Conservation (phyloP, 2,113 vertebrate species). For the Siniperca knerii region DNA sequence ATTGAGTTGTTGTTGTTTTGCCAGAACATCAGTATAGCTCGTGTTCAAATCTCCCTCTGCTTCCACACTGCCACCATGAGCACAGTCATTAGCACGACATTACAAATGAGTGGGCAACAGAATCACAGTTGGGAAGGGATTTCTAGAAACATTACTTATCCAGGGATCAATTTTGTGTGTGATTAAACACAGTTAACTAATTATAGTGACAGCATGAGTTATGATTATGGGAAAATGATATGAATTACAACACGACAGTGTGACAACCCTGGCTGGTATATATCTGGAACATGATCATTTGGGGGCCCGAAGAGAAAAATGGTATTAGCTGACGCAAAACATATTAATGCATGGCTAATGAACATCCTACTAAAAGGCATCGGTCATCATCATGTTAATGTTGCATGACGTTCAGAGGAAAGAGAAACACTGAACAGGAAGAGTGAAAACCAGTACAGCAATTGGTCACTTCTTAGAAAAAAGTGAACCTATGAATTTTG, state of each 20-base stretch:
- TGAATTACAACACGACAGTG: conserved; percentile 63
- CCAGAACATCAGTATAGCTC: conserved; percentile 17
- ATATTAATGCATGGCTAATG: conserved; percentile 71
- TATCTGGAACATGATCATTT: conserved; percentile 68
- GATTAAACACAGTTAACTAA: conserved; percentile 79
- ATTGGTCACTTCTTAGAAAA: conserved; percentile 9
- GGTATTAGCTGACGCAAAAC: conserved; percentile 66
- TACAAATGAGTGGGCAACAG: conserved; percentile 48
- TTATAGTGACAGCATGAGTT: conserved; percentile 74
- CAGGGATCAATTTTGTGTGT: conserved; percentile 72
- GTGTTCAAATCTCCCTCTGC: conserved; percentile 16
- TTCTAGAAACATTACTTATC: conserved; percentile 68
- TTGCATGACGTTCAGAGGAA: conserved; percentile 39
- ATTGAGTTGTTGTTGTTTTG: conserved; percentile 31
- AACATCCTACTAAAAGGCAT: conserved; percentile 54
- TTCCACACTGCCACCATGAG: conserved; percentile 13
- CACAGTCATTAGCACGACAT: conserved; percentile 40
- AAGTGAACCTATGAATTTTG: neutral
- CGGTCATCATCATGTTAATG: conserved; percentile 62
- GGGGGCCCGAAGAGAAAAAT: conserved; percentile 48
- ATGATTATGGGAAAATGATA: conserved; percentile 72
- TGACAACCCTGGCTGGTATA: conserved; percentile 59
- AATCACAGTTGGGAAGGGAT: conserved; percentile 43
- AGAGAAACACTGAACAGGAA: conserved; percentile 3
- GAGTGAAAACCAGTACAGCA: neutral